Evolutionary conservation across 2,888 invertebrate genomes (phyloP).

Genomic region (Euspilapteryx auroguttella): DNA sequence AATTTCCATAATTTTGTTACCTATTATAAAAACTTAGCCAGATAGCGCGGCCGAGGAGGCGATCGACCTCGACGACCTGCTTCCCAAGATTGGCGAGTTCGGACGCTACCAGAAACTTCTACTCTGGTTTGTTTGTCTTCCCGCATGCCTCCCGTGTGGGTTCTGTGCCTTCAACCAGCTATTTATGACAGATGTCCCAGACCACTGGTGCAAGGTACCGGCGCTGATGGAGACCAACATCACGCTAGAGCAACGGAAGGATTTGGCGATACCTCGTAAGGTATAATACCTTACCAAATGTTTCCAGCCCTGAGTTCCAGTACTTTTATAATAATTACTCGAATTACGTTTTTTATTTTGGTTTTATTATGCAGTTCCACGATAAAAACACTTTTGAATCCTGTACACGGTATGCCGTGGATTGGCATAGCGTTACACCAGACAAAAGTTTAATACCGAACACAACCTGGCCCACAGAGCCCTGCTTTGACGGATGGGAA

Average conservation of each 20-base stretch:
- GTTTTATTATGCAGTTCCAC: too few species aligned
- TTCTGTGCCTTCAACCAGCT: conserved; percentile 93
- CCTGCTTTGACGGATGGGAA: conserved; percentile 78
- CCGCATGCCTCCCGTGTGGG: conserved; percentile 88
- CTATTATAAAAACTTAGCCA: background rate
- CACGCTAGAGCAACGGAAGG: conserved; percentile 59
- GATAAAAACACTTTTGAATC: conserved; percentile 67
- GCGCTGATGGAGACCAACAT: conserved; percentile 60
- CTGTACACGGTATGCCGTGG: conserved; percentile 72
- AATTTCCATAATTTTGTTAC: too few species aligned
- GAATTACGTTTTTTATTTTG: too few species aligned
- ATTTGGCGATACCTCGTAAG: conserved; percentile 67
- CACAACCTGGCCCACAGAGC: conserved; percentile 67
- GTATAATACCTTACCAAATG: too few species aligned
- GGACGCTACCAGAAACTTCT: conserved; percentile 85
- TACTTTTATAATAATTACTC: too few species aligned
- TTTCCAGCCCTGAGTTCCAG: too few species aligned
- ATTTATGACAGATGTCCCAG: conserved; percentile 87
- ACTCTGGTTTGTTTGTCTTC: conserved; percentile 83
- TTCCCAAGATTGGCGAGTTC: conserved; percentile 86
- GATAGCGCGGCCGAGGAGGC: conserved; percentile 37
- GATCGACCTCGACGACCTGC: conserved; percentile 82
- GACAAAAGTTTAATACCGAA: too few species aligned
- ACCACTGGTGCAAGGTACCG: conserved; percentile 83
- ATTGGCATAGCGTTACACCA: conserved; percentile 65